Percentiles rank a stretch among this genome's conserved stretches.
Conservation (phyloP, 1,140 invertebrate genomes). For the Mercenaria mercenaria region DNA sequence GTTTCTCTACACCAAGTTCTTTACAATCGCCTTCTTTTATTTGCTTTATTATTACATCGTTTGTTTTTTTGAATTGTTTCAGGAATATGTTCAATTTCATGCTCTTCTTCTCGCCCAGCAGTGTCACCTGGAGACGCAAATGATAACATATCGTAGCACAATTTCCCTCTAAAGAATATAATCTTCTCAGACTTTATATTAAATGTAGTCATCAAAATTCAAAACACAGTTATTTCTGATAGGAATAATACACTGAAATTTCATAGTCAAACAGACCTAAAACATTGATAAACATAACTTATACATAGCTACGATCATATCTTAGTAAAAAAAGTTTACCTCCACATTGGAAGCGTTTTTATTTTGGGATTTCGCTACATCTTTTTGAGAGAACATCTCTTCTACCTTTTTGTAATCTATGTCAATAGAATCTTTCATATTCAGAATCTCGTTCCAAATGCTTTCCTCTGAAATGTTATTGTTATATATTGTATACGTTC, state of each 20-base stretch:
- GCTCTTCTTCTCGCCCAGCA: slow-evolving; percentile 93
- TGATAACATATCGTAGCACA: too few species aligned
- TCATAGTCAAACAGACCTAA: too few species aligned
- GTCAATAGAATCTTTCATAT: slow-evolving; percentile 91
- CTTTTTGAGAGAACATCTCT: slow-evolving; percentile 81
- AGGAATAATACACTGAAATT: too few species aligned
- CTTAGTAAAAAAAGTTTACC: too few species aligned
- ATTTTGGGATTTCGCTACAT: not conserved
- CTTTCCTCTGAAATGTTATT: slow-evolving; percentile 91
- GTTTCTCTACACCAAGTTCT: slow-evolving; percentile 96
- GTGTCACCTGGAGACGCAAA: slow-evolving; percentile 81
- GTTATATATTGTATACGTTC: too few species aligned
- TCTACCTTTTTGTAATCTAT: slow-evolving; percentile 85
- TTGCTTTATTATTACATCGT: slow-evolving; percentile 96
- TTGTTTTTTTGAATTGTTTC: slow-evolving; percentile 95
- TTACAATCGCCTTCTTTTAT: slow-evolving; percentile 95
- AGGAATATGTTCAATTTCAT: slow-evolving; percentile 99
- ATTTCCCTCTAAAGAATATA: too few species aligned
- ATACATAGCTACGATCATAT: too few species aligned
- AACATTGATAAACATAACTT: too few species aligned
- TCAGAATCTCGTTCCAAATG: slow-evolving; percentile 96
- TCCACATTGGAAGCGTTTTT: too few species aligned
- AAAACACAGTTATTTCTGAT: too few species aligned
- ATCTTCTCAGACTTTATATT: too few species aligned
- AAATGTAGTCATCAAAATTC: too few species aligned